These are phyloP conservation scores for Agelas oroides DNA, from an alignment of 37 sponge, comb jelly and placozoan species.

Conservation along the genomic window DNA sequence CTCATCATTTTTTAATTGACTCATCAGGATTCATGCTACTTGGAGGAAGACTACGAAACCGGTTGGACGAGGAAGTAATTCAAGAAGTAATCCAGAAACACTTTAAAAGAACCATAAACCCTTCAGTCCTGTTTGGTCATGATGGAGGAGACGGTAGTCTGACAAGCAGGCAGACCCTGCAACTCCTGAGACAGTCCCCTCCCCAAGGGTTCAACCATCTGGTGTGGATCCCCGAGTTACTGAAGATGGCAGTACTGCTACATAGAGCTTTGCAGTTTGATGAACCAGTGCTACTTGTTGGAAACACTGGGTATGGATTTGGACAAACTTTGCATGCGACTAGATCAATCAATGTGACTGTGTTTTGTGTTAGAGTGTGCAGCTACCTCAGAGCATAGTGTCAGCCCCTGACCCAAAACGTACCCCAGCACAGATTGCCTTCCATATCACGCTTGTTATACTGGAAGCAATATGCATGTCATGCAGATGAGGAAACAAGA, in stretches of 20 bases:
- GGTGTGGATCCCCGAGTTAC: slow-evolving; percentile 83
- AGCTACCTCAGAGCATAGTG: no score
- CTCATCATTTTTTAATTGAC: no score
- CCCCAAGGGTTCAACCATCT: slow-evolving; percentile 60
- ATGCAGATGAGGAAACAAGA: no score
- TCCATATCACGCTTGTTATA: no score
- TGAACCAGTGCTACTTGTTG: slow-evolving; percentile 94
- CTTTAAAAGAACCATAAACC: slow-evolving; percentile 79
- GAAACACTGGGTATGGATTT: slow-evolving; percentile 88
- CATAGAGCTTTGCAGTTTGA: slow-evolving; percentile 85
- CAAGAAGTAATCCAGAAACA: slow-evolving; percentile 78
- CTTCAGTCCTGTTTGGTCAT: slow-evolving; percentile 60
- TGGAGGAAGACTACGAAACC: slow-evolving; percentile 81
- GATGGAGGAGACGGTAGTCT: slow-evolving; percentile 51
- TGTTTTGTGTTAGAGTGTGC: no score
- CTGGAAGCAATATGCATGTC: no score
- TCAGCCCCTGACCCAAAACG: no score
- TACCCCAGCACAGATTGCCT: no score
- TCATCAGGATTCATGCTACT: slow-evolving; percentile 89
- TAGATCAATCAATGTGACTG: no score
- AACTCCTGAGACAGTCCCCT: not conserved
- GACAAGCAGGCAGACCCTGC: slow-evolving; percentile 33
- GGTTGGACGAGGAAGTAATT: slow-evolving; percentile 74
- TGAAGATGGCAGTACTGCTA: slow-evolving; percentile 81
- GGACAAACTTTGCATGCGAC: no score